Base-by-base conservation (phyloP, 1,140 invertebrate species). In the Halyomorpha halys region DNA sequence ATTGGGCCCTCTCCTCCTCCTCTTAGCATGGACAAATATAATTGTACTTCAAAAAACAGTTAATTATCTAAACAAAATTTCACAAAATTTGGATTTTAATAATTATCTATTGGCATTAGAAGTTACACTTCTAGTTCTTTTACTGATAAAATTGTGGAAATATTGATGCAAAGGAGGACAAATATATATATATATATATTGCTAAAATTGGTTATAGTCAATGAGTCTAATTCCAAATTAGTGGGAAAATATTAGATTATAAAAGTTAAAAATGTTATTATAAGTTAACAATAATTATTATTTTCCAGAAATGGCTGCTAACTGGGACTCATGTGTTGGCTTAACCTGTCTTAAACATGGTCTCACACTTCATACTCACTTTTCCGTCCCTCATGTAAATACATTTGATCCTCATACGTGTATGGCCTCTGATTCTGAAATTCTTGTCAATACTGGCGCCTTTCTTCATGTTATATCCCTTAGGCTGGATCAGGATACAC, bases 361-460 rank as follows among this genome's bases (percentile, higher is more conserved):
- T 67, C 78, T 84, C 45, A 84, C 84, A 60, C 78, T 87, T 44
- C 85, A 88, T 71, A 83, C 84, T 18, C 80, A 80, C 27, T 86
- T 85, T 71, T 82, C 85, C 70, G 77, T 73, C 75, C 84, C 62
- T 80, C 84, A 30, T 82, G 15, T 30, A 9, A 64, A 61, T 34
- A 53, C 44, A 5, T 61, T 64, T 44, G 59, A 67, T 44, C 66
- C 62, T 49, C 44, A 61, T 34, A 49, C 44, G 14, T 64, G 44
- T 21, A 30, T 60, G n/a, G 44, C 62, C 15, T 61, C 63, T 19
- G 49, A 64, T 34, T 34, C 44, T 15, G 18, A 53, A n/a, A 81
- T 86, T 44, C 78, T 87, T 14, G 75, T 88, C 19, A 88, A 87
- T 69, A 85, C 85, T 6, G 85, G 85, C 16, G 85, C 86, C 70